Evolutionary conservation across 2,888 invertebrate genomes (phyloP), one percentile per base, ranked within the genome.

Genomic region (Mythimna albipuncta): DNA sequence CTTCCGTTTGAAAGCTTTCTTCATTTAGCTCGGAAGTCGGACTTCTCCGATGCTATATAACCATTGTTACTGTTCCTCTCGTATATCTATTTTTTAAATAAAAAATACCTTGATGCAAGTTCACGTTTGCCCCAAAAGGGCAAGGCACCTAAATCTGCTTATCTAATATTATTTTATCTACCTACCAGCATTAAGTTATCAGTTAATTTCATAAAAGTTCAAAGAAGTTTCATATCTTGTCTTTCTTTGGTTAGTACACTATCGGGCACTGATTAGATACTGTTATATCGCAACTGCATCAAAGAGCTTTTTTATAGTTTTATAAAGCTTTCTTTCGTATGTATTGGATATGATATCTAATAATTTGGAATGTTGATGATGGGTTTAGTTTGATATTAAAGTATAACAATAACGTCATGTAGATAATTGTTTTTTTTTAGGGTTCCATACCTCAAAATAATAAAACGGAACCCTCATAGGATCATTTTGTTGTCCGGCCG

Each of bases 251-350:
- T 75, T 71, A 64, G 63, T 65, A 57, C 50, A 64, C 19, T 70
- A 69, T 80, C 68, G 66, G 10, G 16, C 26, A 61, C 11, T 69
- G 81, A 87, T 86, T 50, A 87, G 84, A 86, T 84, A 84, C 21
- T 6, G 58, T 26, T 54, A 2, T 9, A 21, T 26, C 9, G 16
- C 35, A 74, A 26, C 38, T 61, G 66, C 62, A 57, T 26, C 35
- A 26, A 38, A 50, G 21, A 55, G 32, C 10, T 57, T 76, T 69
- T 65, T 19, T 47, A 63, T 13, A 75, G 61, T 55, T 75, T 74
- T 63, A 59, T 55, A 2, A 41, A 64, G 13, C 38, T 57, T 55
- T 61, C 16, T 9, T 41, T 54, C 11, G 1, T 54, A n/a, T 6
- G 21, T 2, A 16, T 41, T 41, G 13, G 11, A 2, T 10, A 2